Evolutionary conservation across 2,797 vertebrate genomes (phyloP), one percentile per base, ranked within the genome.

Genomic region (Nasua narica): DNA sequence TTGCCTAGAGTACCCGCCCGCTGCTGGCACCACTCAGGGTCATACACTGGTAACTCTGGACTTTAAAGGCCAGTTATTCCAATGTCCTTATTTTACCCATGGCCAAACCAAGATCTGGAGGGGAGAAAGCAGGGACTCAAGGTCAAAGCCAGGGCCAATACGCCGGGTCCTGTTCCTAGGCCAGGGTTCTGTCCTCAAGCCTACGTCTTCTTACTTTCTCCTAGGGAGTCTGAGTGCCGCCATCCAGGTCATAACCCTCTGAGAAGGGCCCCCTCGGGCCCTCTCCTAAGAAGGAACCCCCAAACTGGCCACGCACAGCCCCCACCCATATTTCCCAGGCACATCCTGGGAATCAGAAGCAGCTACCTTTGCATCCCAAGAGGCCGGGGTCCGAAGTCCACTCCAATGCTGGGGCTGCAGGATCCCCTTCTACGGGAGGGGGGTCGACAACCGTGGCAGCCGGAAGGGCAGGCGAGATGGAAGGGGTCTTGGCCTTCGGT

Each of bases 361-460:
- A 12, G 37, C 95, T 99, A 99, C 99, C 99, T 99, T 97, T 98
- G 97, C 91, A 98, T 78, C 95, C 96, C 97, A 98, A 98, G 98
- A 97, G 96, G 90, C 87, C 79, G 46, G 95, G 95, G 88, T 97
- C 97, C 52, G 65, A 98, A 98, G 98, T 99, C 98, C 99, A 98
- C 99, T 98, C 98, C 98, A 98, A 97, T 32, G 67, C 96, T 6
- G 78, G 70, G 90, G 87, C n/a, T 87, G 94, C 54, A 21, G 69
- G 90, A 54, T 69, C 81, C 87, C 84, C 92, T 92, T 29, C 35
- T 62, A 46, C 62, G 83, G 97, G 90, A 97, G 76, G 93, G 93
- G 93, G 97, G 87, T 11, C 0, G 4, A 35, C 14, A 54, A 67
- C 46, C 0, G 35, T 21, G 35, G 77, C 48, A 21, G 94, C 95